Base-by-base conservation (phyloP, 2,113 vertebrate species). In the Sapayoa aenigma region DNA sequence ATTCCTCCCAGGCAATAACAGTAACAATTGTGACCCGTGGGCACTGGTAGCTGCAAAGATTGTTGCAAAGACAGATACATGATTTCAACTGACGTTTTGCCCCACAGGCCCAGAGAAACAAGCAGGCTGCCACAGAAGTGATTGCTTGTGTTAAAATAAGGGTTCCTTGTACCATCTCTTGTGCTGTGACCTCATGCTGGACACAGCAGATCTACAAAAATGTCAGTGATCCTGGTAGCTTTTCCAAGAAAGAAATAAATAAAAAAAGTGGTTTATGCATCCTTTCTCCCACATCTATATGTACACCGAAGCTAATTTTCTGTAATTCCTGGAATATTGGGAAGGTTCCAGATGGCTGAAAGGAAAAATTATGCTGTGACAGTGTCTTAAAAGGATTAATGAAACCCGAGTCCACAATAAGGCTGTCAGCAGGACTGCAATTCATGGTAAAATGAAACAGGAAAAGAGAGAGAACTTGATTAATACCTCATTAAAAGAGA, bases 311-410 rank as follows among this genome's bases (percentile, higher is more conserved):
- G 35, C 3, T 7, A 74, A 27, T 94, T 96, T 93, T 95, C 63
- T 37, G 24, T 90, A 83, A 91, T 69, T 95, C 46, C 77, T 93
- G 59, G 55, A 91, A 83, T 95, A 90, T 5, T 93, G 90, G 78
- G 76, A 49, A 88, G 62, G 67, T 85, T 94, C 75, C 94, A 93
- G 50, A n/a, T 25, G 63, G n/a, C 15, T 88, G 73, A 83, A 95
- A 94, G 75, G 67, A 84, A 95, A 89, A 89, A 84, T 28, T 85
- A 46, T 59, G 50, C 67, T 63, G 31, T 80, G 67, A 42, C 63
- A 93, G 14, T 94, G 89, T 80, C 82, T 95, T 93, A 63, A 83
- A 95, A 66, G 63, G 59, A 69, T 91, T 93, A 93, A 93, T 74
- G 63, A 74, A 78, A 80, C 59, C 50, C 22, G 24, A 41, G 75